phyloP scores from a whole-genome alignment of 2,797 vertebrate genomes.

The Linurgus olivaceus region DNA sequence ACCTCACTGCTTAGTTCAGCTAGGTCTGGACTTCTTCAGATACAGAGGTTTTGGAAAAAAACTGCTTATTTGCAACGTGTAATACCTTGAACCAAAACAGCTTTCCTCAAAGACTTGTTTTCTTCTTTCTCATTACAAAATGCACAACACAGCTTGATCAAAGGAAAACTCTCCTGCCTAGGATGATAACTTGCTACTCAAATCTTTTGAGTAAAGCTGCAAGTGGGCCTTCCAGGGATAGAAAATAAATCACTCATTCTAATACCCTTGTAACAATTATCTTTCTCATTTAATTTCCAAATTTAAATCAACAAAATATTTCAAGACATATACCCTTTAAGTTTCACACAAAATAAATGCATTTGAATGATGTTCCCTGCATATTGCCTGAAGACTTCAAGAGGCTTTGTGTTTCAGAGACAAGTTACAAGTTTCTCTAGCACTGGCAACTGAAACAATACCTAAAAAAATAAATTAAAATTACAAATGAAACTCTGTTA shows the following conservation, averaged over 20 bases:
- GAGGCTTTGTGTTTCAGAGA: background rate
- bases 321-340: conserved; percentile 13
- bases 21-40: conserved; percentile 54
- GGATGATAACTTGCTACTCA: conserved; percentile 49
- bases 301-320: conserved; percentile 36
- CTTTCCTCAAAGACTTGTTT: conserved; percentile 62
- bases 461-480: background rate
- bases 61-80: conserved; percentile 30
- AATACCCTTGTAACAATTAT: background rate
- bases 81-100: conserved; percentile 63
- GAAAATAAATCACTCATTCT: conserved; percentile 47
- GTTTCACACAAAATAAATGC: background rate
- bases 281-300: conserved; percentile 32
- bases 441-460: conserved; percentile 47
- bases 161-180: conserved; percentile 46
- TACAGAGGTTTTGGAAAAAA: conserved; percentile 42
- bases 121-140: conserved; percentile 62
- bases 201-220: conserved; percentile 28
- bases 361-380: background rate
- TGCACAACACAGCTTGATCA: conserved; percentile 29
- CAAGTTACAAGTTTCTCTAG: conserved; percentile 27
- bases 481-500: background rate
- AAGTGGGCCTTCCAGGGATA: conserved; percentile 37
- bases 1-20: conserved; percentile 21
- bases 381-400: background rate